Evolutionary conservation across 1,140 invertebrate genomes (phyloP), one percentile per base, ranked within the genome.

Genomic region (Myzus persicae): DNA sequence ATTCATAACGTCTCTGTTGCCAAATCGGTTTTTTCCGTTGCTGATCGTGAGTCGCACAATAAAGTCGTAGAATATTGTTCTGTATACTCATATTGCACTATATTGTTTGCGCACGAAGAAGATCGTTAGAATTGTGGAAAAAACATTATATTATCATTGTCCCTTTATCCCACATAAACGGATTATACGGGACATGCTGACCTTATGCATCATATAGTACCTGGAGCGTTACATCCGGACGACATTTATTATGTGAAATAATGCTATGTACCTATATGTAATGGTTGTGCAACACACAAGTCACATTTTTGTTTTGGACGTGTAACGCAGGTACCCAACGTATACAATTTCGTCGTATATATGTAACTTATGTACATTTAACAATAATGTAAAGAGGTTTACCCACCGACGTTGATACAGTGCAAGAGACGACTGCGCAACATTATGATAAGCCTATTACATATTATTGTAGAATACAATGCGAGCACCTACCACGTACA

Each of bases 1-100:
- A 76, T 76, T 76, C 59, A 76, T 76, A 76, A 76, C n/a, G 59
- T n/a, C 31, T 76, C n/a, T 76, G 59, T 76, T 76, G 59, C 59
- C 59, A 76, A 76, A 76, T 76, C 59, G 14, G 31, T 76, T 76
- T 76, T 76, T 76, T 76, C 31, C 59, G 31, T n/a, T n/a, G 11
- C 3, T n/a, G 6, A 76, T n/a, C 59, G 59, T 76, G 59, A 76
- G 14, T 18, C 31, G 31, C 59, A 76, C 59, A 76, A 76, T n/a
- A 67, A 36, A 76, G 59, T 76, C 31, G 14, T 76, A 76, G n/a
- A 76, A n/a, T 24, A 51, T 76, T 18, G 4, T 76, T 76, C 59
- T 18, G n/a, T n/a, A 31, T 31, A 59, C 31, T 2, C 18, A 18
- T 46, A 46, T 1, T 46, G n/a, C 18, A 18, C 14, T 36, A 18